Evolutionary conservation across 2,888 invertebrate species (phyloP).

Genomic region (Nebria salina): DNA sequence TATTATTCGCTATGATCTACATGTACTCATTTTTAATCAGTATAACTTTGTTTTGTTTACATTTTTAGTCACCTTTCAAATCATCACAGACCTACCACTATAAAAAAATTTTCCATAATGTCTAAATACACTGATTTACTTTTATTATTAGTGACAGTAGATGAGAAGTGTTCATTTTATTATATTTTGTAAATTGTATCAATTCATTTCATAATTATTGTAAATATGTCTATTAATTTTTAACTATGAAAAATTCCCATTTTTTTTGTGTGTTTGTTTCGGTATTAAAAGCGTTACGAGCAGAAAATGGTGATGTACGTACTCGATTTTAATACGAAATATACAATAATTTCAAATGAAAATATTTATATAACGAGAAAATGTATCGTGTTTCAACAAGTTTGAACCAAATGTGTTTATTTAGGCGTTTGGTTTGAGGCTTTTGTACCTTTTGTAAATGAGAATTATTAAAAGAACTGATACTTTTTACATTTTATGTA

Average conservation of each 20-base stretch:
- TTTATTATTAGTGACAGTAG: background rate
- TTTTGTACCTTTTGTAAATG: background rate
- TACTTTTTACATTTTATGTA: background rate
- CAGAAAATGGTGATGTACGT: too few relatives aligned
- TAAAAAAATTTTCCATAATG: background rate
- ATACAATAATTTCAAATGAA: too few relatives aligned
- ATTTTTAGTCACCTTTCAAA: conserved; percentile 61
- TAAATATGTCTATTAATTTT: background rate
- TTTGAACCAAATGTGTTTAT: background rate
- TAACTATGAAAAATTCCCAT: background rate
- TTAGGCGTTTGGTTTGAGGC: background rate
- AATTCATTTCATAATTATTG: background rate
- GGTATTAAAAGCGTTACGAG: too few relatives aligned
- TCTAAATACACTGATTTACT: conserved; percentile 40
- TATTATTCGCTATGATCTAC: conserved; percentile 30
- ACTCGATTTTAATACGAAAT: too few relatives aligned
- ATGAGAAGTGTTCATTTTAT: background rate
- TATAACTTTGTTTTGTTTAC: conserved; percentile 27
- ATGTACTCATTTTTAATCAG: conserved; percentile 40
- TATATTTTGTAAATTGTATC: conserved; percentile 12
- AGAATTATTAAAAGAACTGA: background rate
- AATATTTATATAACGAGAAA: too few relatives aligned
- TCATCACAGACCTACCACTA: conserved; percentile 63
- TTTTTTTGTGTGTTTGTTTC: background rate
- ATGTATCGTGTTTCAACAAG: too few relatives aligned